Base-by-base conservation (phyloP, 2,888 invertebrate species). In the Pachydiplax longipennis region DNA sequence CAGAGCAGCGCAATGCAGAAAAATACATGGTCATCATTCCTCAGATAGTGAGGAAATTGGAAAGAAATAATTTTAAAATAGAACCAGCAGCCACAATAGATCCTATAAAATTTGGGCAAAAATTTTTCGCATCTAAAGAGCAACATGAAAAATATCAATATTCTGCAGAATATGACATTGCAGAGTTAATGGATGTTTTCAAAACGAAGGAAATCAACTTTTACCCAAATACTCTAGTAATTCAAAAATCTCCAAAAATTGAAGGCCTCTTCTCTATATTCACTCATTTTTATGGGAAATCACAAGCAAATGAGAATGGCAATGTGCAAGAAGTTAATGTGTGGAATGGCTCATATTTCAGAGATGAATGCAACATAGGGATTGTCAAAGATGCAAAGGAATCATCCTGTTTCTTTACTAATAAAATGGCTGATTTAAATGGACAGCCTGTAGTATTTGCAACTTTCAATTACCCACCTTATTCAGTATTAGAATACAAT, bases 401-500 rank as follows among this genome's bases (percentile, higher is more conserved):
- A 73, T 31, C 10, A 0, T 73, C 73, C 10, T 73, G 73, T 92
- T 92, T 95, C 58, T 95, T 95, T 93, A 95, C 95, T 8, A 94
- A 95, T 92, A 94, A 95, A 91, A 93, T 95, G 92, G 92, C 92
- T 0, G 94, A 95, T 92, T 93, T 95, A 91, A 91, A 94, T 80
- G 95, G 95, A 0, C 95, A 94, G 93, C 0, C 92, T 96, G 8
- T 95, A 93, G 92, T 94, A 13, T 73, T 95, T 44, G 95, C 95
- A 15, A 94, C 95, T 91, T 96, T 96, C 92, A 94, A 94, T 61
- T 96, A 96, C 92, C 95, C 95, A 92, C 96, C 96, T 0, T 96
- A 96, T 92, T 94, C 94, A n/a, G 93, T 96, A 90, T 44, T 92
- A 15, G 91, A 53, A 18, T 37, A 90, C 48, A 58, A 53, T 8